Base-by-base conservation (phyloP, 2,113 vertebrate genomes). In the Aptenodytes forsteri region DNA sequence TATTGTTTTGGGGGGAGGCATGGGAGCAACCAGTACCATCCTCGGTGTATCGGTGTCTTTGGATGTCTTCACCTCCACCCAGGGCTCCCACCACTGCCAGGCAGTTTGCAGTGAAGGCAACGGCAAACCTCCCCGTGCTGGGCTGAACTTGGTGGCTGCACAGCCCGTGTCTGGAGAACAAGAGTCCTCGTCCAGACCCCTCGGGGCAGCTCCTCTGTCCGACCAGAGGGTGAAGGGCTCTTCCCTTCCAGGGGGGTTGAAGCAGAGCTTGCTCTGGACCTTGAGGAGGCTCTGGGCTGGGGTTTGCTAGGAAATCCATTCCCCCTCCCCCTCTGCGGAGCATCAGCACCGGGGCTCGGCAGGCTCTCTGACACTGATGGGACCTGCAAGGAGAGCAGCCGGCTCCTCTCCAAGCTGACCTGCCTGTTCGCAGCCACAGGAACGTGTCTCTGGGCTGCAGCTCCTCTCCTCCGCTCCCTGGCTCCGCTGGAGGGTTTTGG, bases 31-130 rank as follows among this genome's bases (percentile, higher is more conserved):
- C 6, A 0, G 30, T 17, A 40, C 14, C 27, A 6, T 16, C 69
- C 64, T 65, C 2, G 0, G 5, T 22, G 0, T 8, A 1, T 25
- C 2, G 0, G 20, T 44, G 50, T 12, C 42, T 34, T 47, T 2
- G 5, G 52, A 7, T 27, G 29, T 38, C 50, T 4, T 2, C 38
- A 6, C 14, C 38, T 67, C 26, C 8, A 1, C 2, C 7, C 20
- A 2, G 34, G 27, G 58, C 64, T 82, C 21, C 65, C 46, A 10
- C 27, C 8, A 1, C 18, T 1, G 3, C 56, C 3, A 1, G 19
- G 38, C 26, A 9, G 36, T 23, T 56, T 36, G 52, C 29, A 13
- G 40, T 7, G 13, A 13, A n/a, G 36, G 61, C 13, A 32, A 16
- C 5, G 7, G 32, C 46, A 36, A 34, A n/a, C 6, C 17, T 78